These are phyloP conservation scores for Menura novaehollandiae DNA, from an alignment of 2,113 vertebrate genomes.

Conservation along the genomic window DNA sequence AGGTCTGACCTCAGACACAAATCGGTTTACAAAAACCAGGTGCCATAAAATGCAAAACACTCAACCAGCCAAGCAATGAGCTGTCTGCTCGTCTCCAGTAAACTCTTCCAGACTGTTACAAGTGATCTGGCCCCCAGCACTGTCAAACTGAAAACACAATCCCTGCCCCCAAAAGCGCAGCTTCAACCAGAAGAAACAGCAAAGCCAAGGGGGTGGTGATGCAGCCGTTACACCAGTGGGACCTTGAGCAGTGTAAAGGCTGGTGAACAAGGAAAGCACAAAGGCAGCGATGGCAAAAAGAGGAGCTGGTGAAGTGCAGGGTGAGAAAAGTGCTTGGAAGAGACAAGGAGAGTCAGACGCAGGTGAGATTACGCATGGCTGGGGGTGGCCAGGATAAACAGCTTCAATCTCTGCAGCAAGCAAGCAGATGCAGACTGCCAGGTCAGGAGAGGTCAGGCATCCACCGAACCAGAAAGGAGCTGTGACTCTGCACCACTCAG, in stretches of 20 bases:
- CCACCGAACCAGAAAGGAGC: neutral
- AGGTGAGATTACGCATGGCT: neutral
- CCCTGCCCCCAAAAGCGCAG: neutral
- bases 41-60: constrained; percentile 43
- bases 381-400: neutral
- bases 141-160: constrained; percentile 1
- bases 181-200: neutral
- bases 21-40: neutral
- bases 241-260: neutral
- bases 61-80: constrained; percentile 1
- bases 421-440: neutral
- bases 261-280: neutral
- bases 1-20: neutral
- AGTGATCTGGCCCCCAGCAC: neutral
- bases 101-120: neutral
- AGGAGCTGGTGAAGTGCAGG: neutral
- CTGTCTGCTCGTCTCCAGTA: neutral
- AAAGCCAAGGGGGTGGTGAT: neutral
- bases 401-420: neutral
- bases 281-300: neutral
- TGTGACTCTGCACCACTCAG: rapidly evolving
- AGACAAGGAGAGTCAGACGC: neutral
- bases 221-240: neutral
- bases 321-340: neutral
- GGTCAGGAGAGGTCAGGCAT: neutral